phyloP scores from a whole-genome alignment of 2,888 invertebrate species.

The Mechanitis mazaeus region DNA sequence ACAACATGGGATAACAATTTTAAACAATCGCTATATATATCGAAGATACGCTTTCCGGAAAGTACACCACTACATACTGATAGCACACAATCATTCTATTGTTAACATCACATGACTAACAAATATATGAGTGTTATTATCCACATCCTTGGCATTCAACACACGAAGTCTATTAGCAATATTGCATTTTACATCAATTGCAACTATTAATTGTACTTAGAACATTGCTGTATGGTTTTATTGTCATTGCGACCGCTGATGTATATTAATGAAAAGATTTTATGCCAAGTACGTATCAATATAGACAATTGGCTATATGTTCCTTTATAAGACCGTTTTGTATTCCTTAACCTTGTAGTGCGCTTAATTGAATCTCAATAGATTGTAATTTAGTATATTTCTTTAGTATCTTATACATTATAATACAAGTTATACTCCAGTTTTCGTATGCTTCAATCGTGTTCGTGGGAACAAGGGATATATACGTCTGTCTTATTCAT shows the following conservation, averaged over 20 bases:
- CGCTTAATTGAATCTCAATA: background rate
- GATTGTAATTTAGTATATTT: background rate
- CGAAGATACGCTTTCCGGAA: too few relatives aligned
- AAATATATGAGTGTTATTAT: background rate
- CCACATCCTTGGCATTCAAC: background rate
- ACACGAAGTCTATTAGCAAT: background rate
- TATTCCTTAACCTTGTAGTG: background rate
- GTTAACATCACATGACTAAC: background rate
- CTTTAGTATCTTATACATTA: background rate
- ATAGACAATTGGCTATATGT: conserved; percentile 12
- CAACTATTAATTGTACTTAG: conserved; percentile 1
- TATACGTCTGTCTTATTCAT: too few relatives aligned
- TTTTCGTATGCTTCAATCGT: too few relatives aligned
- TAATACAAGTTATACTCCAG: background rate
- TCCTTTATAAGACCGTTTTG: background rate
- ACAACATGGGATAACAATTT: too few relatives aligned
- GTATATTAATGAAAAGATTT: conserved; percentile 9
- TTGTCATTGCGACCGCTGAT: conserved; percentile 4
- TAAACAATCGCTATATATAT: too few relatives aligned
- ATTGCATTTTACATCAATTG: conserved; percentile 14
- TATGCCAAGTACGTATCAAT: conserved; percentile 20
- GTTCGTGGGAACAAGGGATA: too few relatives aligned
- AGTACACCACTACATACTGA: too few relatives aligned
- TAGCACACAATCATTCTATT: background rate
- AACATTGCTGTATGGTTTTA: background rate